These are phyloP conservation scores for Spea bombifrons DNA, from an alignment of 2,113 vertebrate genomes.

Conservation along the genomic window DNA sequence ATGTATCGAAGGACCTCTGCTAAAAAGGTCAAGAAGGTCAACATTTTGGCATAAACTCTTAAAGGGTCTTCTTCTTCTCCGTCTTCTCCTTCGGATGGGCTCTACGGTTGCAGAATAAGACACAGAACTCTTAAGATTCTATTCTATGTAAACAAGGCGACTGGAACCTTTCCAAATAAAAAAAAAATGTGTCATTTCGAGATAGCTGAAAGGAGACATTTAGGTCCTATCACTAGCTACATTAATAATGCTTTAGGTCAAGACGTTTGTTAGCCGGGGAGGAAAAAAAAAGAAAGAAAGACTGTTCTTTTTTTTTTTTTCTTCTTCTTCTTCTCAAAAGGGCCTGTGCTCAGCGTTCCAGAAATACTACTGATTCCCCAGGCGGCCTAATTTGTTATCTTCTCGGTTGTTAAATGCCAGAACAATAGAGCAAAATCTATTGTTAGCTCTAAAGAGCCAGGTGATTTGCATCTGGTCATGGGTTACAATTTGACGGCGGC, in stretches of 20 bases:
- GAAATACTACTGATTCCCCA: conserved; percentile 53
- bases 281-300: conserved; percentile 36
- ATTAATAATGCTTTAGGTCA: conserved; percentile 52
- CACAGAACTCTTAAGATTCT: background rate
- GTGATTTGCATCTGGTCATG: conserved; percentile 51
- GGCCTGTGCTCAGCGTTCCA: conserved; percentile 50
- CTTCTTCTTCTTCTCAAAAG: conserved; percentile 28
- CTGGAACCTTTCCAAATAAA: background rate
- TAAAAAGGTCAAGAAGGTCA: no score
- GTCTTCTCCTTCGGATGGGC: no score
- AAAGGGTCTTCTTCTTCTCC: no score
- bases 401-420: conserved; percentile 63
- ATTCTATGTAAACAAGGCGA: background rate
- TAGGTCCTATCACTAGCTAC: conserved; percentile 25
- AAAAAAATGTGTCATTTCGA: background rate
- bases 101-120: background rate
- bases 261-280: conserved; percentile 44
- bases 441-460: conserved; percentile 52
- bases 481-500: conserved; percentile 53
- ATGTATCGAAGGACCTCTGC: background rate
- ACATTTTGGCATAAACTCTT: no score
- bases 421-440: conserved; percentile 61
- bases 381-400: conserved; percentile 59
- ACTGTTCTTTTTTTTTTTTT: conserved; percentile 25
- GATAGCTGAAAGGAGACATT: conserved; percentile 23